Base-by-base conservation (phyloP, 35 echinoderm and acorn worm genomes). In the Nesometra sesokonis region DNA sequence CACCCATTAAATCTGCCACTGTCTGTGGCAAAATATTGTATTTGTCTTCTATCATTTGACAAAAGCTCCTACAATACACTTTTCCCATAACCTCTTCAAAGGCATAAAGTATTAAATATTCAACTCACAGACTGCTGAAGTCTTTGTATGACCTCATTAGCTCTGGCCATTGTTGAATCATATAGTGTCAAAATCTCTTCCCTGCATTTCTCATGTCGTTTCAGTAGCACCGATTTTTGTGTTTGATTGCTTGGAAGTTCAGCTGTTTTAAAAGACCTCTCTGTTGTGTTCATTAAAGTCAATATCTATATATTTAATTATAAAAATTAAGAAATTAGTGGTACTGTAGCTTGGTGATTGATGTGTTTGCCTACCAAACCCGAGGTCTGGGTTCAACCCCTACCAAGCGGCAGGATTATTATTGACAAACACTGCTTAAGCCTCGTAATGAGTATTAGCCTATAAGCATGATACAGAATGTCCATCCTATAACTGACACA, bases 21-120 rank as follows among this genome's bases (percentile, higher is more conserved):
- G 47, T 30, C 31, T 47, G 84, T n/a, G n/a, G n/a, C n/a, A n/a
- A n/a, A n/a, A n/a, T 87, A 78, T n/a, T n/a, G n/a, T n/a, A n/a
- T n/a, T 31, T 57, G 84, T 40, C 84, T 86, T 57, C 84, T 76
- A 34, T 86, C 84, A 86, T 86, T 86, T 57, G 77, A 15, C 84
- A 40, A 86, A 17, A n/a, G 37, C 37, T 86, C 84, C 31, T 86
- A n/a, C n/a, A n/a, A n/a, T n/a, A n/a, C n/a, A n/a, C n/a, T n/a
- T n/a, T n/a, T n/a, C n/a, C n/a, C n/a, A n/a, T n/a, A n/a, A n/a
- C n/a, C n/a, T n/a, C n/a, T n/a, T n/a, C n/a, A n/a, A n/a, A n/a
- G n/a, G n/a, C n/a, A n/a, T n/a, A n/a, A n/a, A n/a, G n/a, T n/a
- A n/a, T n/a, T n/a, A n/a, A n/a, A n/a, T n/a, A n/a, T n/a, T 67